Evolutionary conservation across 2,888 invertebrate genomes (phyloP).

Genomic region (Coenonympha arcania): DNA sequence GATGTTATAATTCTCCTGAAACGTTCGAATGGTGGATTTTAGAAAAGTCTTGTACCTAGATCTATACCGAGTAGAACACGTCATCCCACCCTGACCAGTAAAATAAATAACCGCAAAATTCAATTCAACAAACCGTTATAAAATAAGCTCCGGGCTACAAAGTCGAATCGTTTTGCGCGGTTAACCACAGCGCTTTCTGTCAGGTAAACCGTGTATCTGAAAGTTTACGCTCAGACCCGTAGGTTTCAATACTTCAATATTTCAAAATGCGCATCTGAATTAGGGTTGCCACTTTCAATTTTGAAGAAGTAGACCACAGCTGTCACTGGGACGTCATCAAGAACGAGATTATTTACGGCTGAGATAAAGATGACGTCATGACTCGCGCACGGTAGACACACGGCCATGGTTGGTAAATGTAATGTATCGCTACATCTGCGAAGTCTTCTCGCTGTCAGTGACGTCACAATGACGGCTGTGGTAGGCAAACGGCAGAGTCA

Average conservation of each 20-base stretch:
- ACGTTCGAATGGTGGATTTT: neutral
- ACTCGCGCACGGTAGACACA: no score
- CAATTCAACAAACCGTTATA: slow-evolving; percentile 72
- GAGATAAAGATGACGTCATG: no score
- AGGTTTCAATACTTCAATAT: slow-evolving; percentile 50
- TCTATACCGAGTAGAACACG: slow-evolving; percentile 27
- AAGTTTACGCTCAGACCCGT: slow-evolving; percentile 57
- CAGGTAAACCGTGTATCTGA: slow-evolving; percentile 65
- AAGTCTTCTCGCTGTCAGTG: no score
- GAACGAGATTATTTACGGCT: neutral
- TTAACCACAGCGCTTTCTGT: slow-evolving; percentile 66
- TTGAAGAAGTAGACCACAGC: slow-evolving; percentile 46
- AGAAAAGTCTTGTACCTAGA: slow-evolving; percentile 15
- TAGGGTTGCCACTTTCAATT: slow-evolving; percentile 44
- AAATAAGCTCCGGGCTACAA: slow-evolving; percentile 68
- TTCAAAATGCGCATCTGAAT: slow-evolving; percentile 44
- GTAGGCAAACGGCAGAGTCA: no score
- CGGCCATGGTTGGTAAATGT: no score
- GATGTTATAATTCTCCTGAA: no score
- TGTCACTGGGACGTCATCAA: neutral
- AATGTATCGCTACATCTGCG: no score
- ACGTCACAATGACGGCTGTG: no score
- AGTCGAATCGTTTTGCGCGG: slow-evolving; percentile 71
- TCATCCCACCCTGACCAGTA: slow-evolving; percentile 50
- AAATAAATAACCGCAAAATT: slow-evolving; percentile 74